Conservation (phyloP, 2,113 vertebrate genomes). For the Phyllostomus discolor region DNA sequence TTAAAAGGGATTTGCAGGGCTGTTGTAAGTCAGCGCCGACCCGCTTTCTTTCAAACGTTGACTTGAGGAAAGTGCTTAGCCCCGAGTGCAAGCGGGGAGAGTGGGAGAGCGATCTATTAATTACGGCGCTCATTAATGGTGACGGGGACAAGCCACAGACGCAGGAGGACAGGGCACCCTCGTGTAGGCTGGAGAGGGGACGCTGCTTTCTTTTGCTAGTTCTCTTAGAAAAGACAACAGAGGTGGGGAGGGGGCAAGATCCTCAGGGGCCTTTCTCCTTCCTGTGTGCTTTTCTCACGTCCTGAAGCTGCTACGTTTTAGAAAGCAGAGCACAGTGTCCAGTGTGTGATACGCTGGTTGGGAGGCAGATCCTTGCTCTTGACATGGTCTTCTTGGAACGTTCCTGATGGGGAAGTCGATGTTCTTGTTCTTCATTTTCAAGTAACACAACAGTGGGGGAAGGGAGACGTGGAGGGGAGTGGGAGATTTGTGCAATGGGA, state of each 20-base stretch:
- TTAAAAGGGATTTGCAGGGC: slow-evolving; percentile 84
- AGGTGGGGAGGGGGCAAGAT: slow-evolving; percentile 66
- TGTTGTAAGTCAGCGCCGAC: slow-evolving; percentile 83
- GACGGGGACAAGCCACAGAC: slow-evolving; percentile 82
- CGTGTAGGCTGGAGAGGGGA: slow-evolving; percentile 64
- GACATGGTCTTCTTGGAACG: background rate
- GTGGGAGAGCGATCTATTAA: slow-evolving; percentile 92
- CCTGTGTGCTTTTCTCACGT: slow-evolving; percentile 65
- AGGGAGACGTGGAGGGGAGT: background rate
- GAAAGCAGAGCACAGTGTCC: background rate
- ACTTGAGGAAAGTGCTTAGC: slow-evolving; percentile 84
- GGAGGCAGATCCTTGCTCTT: background rate
- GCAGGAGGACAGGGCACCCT: slow-evolving; percentile 62
- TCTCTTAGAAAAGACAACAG: slow-evolving; percentile 69
- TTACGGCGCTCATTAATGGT: slow-evolving; percentile 92
- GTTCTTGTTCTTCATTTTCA: background rate
- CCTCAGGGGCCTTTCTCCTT: slow-evolving; percentile 62
- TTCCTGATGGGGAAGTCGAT: background rate
- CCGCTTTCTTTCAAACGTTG: slow-evolving; percentile 81
- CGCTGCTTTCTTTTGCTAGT: slow-evolving; percentile 31
- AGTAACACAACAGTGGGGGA: background rate
- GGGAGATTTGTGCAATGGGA: background rate
- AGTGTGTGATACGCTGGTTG: background rate
- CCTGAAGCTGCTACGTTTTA: background rate
- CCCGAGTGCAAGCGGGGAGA: slow-evolving; percentile 83